A percentile compares a stretch with the other conserved stretches of the same genome.
Conservation (phyloP, 2,888 invertebrate species). For the Stramonita haemastoma region DNA sequence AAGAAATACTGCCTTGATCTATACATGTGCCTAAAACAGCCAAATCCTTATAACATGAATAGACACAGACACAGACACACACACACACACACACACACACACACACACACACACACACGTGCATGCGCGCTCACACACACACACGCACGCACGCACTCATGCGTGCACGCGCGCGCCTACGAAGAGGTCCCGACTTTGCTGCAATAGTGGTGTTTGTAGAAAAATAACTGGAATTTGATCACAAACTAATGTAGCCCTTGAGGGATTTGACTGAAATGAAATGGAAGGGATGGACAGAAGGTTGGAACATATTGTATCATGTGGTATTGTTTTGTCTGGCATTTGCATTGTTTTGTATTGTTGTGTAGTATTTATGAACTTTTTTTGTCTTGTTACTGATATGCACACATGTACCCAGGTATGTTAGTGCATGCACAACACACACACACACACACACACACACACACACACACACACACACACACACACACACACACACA, state of each 20-base stretch:
- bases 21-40: too few relatives aligned
- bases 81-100: neutral
- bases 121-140: neutral
- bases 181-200: neutral
- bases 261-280: too few relatives aligned
- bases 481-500: neutral
- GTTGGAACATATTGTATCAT: too few relatives aligned
- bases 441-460: neutral
- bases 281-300: too few relatives aligned
- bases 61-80: neutral
- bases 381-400: neutral
- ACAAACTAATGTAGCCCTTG: neutral
- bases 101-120: neutral
- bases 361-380: neutral
- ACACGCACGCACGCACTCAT: too few relatives aligned
- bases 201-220: neutral
- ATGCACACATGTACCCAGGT: neutral
- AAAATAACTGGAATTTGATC: neutral
- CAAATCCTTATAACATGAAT: too few relatives aligned
- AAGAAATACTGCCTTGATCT: too few relatives aligned
- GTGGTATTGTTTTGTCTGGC: too few relatives aligned
- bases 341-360: too few relatives aligned
- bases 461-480: neutral
- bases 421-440: neutral
- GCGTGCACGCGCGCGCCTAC: too few relatives aligned